Conservation (phyloP, 2,797 vertebrate genomes). For the Salmo trutta region DNA sequence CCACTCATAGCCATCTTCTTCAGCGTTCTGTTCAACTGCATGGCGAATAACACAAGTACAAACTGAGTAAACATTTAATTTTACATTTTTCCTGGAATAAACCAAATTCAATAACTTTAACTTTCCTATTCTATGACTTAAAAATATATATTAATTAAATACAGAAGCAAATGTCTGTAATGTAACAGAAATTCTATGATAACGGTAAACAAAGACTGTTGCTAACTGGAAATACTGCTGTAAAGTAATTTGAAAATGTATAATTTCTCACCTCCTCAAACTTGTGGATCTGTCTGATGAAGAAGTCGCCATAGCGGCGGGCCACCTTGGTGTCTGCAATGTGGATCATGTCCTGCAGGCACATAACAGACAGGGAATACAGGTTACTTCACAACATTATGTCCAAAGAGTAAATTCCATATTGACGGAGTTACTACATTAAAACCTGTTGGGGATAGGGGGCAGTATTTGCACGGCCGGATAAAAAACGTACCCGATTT, state of each 20-base stretch:
- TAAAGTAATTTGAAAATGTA: too few relatives aligned
- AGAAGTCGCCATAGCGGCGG: conserved; percentile 97
- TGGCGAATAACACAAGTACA: not conserved
- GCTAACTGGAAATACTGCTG: too few relatives aligned
- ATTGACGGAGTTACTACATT: not conserved
- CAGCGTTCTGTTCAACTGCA: conserved; percentile 76
- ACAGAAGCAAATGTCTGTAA: not conserved
- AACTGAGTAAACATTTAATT: too few relatives aligned
- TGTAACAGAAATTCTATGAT: too few relatives aligned
- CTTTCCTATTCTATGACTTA: not conserved
- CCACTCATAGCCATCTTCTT: conserved; percentile 72
- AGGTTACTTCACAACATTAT: not conserved
- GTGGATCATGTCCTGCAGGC: conserved; percentile 92
- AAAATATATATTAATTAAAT: not conserved
- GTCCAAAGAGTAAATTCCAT: not conserved
- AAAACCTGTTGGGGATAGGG: too few relatives aligned
- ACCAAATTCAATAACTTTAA: not conserved
- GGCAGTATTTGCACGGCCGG: too few relatives aligned
- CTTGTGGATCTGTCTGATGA: conserved; percentile 99
- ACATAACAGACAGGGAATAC: not conserved
- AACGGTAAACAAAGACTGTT: too few relatives aligned
- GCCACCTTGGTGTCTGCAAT: conserved; percentile 98
- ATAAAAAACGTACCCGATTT: too few relatives aligned
- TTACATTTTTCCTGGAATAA: not conserved
- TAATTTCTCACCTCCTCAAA: conserved; percentile 90